Evolutionary conservation across 2,113 vertebrate genomes (phyloP).

Genomic region (Toxotes chatareus): DNA sequence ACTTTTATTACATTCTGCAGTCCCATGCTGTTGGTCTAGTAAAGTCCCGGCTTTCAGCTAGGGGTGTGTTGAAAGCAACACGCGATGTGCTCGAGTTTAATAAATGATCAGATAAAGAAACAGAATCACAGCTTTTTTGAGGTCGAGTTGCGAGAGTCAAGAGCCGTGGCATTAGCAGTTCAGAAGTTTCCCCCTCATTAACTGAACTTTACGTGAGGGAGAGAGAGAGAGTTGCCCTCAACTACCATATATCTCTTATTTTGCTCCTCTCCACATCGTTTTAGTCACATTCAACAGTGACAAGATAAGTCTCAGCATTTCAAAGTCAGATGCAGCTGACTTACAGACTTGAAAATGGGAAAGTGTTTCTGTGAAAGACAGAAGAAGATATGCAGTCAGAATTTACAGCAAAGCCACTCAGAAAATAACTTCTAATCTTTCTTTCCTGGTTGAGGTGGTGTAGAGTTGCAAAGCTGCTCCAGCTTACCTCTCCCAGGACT

Average conservation of each 20-base stretch:
- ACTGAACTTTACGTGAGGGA: neutral
- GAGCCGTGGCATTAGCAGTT: conserved; percentile 22
- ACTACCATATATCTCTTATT: conserved; percentile 11
- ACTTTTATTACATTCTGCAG: conserved; percentile 34
- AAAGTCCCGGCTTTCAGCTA: conserved; percentile 2
- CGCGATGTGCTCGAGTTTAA: conserved; percentile 30
- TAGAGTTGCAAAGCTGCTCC: conserved; percentile 18
- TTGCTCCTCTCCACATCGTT: conserved; percentile 22
- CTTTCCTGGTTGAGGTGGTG: conserved; percentile 16
- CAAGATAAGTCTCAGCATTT: conserved; percentile 26
- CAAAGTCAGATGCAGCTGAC: conserved; percentile 10
- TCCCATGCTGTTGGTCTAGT: neutral
- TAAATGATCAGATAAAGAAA: conserved; percentile 49
- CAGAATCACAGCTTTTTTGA: conserved; percentile 1
- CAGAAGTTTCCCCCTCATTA: conserved; percentile 32
- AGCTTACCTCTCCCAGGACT: conserved; percentile 25
- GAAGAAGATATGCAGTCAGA: neutral
- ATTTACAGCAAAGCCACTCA: conserved; percentile 29
- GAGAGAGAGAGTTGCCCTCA: neutral
- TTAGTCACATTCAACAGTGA: conserved; percentile 13
- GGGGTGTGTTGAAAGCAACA: neutral
- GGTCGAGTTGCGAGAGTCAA: neutral
- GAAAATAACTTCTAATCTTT: conserved; percentile 40
- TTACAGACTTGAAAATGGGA: conserved; percentile 19
- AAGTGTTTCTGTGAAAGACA: conserved; percentile 16